These are phyloP conservation scores for Laothoe populi DNA, from an alignment of 2,888 invertebrate genomes.

Conservation along the genomic window DNA sequence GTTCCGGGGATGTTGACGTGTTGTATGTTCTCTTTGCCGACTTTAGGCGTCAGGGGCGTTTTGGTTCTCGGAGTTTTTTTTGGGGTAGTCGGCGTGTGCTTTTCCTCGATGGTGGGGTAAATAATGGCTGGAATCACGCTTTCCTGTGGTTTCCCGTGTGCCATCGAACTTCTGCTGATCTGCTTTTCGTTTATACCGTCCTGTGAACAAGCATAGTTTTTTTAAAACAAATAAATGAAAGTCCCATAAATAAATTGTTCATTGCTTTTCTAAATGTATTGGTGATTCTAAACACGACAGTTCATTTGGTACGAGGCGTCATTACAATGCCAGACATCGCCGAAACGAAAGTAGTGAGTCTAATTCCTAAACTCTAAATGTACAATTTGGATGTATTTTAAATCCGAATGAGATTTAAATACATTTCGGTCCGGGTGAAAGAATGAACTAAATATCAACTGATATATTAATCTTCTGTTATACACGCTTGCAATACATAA, in stretches of 20 bases:
- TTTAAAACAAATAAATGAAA: not conserved
- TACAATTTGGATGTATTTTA: conserved; percentile 1
- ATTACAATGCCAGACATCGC: conserved; percentile 4
- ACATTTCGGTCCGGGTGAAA: not conserved
- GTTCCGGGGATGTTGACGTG: conserved; percentile 53
- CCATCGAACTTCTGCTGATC: conserved; percentile 83
- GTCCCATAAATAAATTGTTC: conserved; percentile 6
- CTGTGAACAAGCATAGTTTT: conserved; percentile 55
- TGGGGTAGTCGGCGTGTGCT: conserved; percentile 48
- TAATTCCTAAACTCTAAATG: not conserved
- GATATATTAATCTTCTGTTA: not conserved
- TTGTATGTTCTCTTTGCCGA: conserved; percentile 72
- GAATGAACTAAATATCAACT: not conserved
- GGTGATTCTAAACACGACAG: not conserved
- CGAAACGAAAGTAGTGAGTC: conserved; percentile 8
- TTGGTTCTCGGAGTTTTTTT: conserved; percentile 62
- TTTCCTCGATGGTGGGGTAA: conserved; percentile 48
- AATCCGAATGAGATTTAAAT: not conserved
- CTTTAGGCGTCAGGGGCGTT: conserved; percentile 65
- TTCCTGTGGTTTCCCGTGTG: conserved; percentile 51
- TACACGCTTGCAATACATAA: not conserved
- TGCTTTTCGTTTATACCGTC: conserved; percentile 78
- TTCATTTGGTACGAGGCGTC: conserved; percentile 3
- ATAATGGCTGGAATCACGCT: conserved; percentile 44
- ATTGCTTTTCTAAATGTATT: conserved; percentile 15